These are phyloP conservation scores for Dioctria rufipes DNA, from an alignment of 2,888 invertebrate species.

Conservation along the genomic window DNA sequence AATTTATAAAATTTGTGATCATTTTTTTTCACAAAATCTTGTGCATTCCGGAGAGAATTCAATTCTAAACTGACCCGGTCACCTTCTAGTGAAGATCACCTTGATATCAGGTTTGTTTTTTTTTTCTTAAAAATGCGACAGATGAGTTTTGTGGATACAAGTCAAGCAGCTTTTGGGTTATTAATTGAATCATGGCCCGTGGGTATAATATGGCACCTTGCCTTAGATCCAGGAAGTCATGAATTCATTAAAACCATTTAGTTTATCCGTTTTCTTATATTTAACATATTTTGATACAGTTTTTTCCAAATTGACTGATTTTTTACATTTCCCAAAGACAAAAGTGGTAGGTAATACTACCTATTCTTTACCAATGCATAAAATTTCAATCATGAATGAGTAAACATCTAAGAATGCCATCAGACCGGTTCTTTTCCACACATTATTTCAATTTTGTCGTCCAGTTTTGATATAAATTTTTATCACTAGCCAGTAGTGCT, in stretches of 20 bases:
- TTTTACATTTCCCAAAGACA: no score
- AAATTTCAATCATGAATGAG: background rate
- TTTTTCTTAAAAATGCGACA: background rate
- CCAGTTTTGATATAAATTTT: no score
- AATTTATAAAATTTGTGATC: constrained; percentile 9
- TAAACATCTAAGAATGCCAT: constrained; percentile 16
- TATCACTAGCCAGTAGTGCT: no score
- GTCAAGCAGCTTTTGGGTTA: background rate
- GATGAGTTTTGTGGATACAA: background rate
- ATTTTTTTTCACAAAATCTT: constrained; percentile 9
- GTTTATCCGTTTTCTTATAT: background rate
- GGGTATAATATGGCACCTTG: no score
- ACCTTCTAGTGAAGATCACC: constrained; percentile 26
- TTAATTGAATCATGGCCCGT: no score
- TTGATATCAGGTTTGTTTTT: constrained; percentile 29
- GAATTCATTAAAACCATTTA: no score
- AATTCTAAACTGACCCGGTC: constrained; percentile 22
- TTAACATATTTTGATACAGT: background rate
- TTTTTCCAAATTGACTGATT: background rate
- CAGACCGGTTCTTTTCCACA: constrained; percentile 8
- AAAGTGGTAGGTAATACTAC: no score
- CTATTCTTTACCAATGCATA: background rate
- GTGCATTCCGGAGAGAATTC: background rate
- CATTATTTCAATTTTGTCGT: background rate
- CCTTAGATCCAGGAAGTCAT: no score